Conservation (phyloP, 2,113 vertebrate species). For the Coturnix japonica region DNA sequence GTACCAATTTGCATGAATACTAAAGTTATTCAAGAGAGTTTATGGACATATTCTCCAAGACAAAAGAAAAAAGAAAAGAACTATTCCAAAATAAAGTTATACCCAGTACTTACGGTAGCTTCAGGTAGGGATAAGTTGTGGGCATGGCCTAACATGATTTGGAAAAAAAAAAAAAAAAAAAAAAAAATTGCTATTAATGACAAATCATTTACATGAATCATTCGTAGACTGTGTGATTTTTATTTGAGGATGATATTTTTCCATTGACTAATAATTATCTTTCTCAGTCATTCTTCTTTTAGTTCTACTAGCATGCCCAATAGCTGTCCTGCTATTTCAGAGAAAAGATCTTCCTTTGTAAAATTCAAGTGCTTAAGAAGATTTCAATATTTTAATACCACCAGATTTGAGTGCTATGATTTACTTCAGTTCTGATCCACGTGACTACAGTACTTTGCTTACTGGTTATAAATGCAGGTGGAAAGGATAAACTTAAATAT, state of each 20-base stretch:
- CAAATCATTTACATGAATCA: slow-evolving; percentile 62
- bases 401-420: neutral
- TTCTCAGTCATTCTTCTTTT: slow-evolving; percentile 50
- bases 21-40: neutral
- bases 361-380: neutral
- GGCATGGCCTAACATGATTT: neutral
- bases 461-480: neutral
- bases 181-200: slow-evolving; percentile 17
- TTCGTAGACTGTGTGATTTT: slow-evolving; percentile 53
- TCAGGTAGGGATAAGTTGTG: neutral
- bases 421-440: neutral
- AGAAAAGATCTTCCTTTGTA: slow-evolving; percentile 16
- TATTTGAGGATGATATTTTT: slow-evolving; percentile 61
- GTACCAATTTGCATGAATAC: slow-evolving; percentile 1
- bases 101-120: neutral
- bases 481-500: neutral
- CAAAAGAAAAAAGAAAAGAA: rapidly evolving
- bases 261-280: slow-evolving; percentile 60
- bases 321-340: slow-evolving; percentile 33
- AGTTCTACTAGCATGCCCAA: slow-evolving; percentile 50
- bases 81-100: neutral
- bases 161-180: slow-evolving; percentile 52
- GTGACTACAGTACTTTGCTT: neutral
- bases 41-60: neutral
- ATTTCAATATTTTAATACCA: slow-evolving; percentile 18